phyloP scores from a whole-genome alignment of 2,797 vertebrate genomes.

The Lithobates pipiens region DNA sequence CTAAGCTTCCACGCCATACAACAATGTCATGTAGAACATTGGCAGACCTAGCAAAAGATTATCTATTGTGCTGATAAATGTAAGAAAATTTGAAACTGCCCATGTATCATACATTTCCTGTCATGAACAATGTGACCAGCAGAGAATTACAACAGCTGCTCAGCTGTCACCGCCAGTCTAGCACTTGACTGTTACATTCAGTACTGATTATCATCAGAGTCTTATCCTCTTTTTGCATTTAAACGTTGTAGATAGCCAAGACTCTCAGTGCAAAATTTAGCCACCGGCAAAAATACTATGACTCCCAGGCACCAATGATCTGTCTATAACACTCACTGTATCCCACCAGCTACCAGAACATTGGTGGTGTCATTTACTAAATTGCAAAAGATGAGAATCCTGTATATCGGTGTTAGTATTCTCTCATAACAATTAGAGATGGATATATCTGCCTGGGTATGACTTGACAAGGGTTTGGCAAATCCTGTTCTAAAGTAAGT shows the following conservation, averaged over 20 bases:
- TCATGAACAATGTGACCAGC: neutral
- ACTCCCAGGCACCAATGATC: too few species aligned
- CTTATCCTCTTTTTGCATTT: neutral
- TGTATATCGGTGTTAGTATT: too few species aligned
- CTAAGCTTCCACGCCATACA: neutral
- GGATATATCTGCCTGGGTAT: too few species aligned
- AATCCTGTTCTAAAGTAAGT: too few species aligned
- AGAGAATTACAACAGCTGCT: conserved; percentile 13
- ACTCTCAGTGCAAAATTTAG: neutral
- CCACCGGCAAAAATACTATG: neutral
- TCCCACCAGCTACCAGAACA: too few species aligned
- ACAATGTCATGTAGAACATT: neutral
- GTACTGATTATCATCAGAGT: neutral
- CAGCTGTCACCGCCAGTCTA: conserved; percentile 21
- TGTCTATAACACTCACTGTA: neutral
- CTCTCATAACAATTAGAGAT: too few species aligned
- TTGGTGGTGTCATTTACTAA: too few species aligned
- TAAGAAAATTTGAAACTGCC: neutral
- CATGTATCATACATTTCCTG: neutral
- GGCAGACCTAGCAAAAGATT: neutral
- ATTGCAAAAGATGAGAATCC: too few species aligned
- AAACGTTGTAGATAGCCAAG: neutral
- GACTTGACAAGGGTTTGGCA: too few species aligned
- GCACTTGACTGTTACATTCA: conserved; percentile 22
- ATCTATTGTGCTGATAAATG: neutral